A percentile compares a stretch with the other conserved stretches of the same genome.
Conservation (phyloP, 2,797 vertebrate species). For the Carduelis carduelis region DNA sequence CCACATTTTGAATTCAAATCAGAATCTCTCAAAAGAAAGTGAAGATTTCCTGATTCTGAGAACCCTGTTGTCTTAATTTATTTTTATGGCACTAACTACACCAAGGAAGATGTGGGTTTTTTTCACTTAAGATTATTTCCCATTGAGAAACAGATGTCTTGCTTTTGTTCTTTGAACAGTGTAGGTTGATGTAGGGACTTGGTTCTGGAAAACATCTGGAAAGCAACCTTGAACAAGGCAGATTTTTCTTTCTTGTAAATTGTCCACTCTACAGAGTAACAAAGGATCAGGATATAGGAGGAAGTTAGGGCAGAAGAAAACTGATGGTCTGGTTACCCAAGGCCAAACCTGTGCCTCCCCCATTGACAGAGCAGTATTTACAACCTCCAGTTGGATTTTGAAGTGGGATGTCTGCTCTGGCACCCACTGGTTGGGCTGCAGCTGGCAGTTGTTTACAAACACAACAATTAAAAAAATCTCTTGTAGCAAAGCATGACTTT, state of each 20-base stretch:
- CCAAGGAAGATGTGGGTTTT: background rate
- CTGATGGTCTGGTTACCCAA: background rate
- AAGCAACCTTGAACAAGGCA: background rate
- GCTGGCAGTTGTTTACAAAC: background rate
- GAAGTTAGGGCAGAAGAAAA: background rate
- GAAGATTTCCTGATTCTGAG: background rate
- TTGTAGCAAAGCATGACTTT: background rate
- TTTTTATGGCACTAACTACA: background rate
- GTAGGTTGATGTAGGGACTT: background rate
- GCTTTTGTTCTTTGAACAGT: background rate
- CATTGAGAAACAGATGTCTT: background rate
- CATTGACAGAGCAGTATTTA: background rate
- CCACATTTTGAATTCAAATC: background rate
- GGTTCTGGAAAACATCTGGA: background rate
- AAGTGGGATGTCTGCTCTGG: background rate
- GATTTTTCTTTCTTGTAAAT: background rate
- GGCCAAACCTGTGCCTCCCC: background rate
- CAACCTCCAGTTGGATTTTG: background rate
- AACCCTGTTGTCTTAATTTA: background rate
- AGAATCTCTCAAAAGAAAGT: background rate
- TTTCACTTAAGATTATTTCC: background rate
- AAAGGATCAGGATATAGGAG: background rate
- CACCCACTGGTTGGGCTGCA: background rate
- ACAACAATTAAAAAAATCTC: background rate
- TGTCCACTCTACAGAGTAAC: background rate